Evolutionary conservation across 2,888 invertebrate genomes (phyloP).

Genomic region (Mechanitis mazaeus): DNA sequence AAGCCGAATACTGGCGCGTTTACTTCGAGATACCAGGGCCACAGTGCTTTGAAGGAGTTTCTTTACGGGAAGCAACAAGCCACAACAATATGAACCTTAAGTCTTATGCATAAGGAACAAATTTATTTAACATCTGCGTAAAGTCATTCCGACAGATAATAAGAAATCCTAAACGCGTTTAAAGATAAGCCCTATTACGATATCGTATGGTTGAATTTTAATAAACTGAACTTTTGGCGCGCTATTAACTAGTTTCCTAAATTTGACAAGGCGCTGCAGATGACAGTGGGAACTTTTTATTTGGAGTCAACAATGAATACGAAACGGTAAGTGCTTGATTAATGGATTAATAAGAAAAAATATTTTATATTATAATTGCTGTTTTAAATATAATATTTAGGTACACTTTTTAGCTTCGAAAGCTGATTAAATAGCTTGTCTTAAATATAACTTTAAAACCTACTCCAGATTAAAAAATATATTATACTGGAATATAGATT

Average conservation of each 20-base stretch:
- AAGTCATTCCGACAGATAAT: conserved; percentile 61
- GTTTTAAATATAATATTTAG: too few relatives aligned
- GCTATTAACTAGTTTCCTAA: conserved; percentile 62
- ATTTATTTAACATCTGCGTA: conserved; percentile 43
- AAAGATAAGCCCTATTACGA: conserved; percentile 40
- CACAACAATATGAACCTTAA: conserved; percentile 39
- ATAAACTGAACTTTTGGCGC: conserved; percentile 32
- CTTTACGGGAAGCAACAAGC: conserved; percentile 29
- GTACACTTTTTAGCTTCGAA: too few relatives aligned
- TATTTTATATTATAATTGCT: too few relatives aligned
- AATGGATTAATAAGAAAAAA: too few relatives aligned
- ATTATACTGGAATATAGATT: too few relatives aligned
- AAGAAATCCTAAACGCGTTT: conserved; percentile 36
- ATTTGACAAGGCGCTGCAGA: conserved; percentile 58
- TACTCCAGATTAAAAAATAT: too few relatives aligned
- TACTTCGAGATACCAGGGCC: conserved; percentile 70
- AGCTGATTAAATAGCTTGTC: too few relatives aligned
- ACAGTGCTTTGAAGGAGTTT: conserved; percentile 71
- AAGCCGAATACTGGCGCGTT: conserved; percentile 76
- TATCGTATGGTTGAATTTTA: conserved; percentile 29
- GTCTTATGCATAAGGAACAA: conserved; percentile 23
- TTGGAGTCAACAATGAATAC: conserved; percentile 31
- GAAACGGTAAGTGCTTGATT: too few relatives aligned
- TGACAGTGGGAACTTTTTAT: conserved; percentile 48
- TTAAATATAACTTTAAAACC: too few relatives aligned